Percentiles rank a stretch among this genome's conserved stretches.
Evolutionary conservation across 2,888 invertebrate genomes (phyloP).

Genomic region (Entomobrya proxima): DNA sequence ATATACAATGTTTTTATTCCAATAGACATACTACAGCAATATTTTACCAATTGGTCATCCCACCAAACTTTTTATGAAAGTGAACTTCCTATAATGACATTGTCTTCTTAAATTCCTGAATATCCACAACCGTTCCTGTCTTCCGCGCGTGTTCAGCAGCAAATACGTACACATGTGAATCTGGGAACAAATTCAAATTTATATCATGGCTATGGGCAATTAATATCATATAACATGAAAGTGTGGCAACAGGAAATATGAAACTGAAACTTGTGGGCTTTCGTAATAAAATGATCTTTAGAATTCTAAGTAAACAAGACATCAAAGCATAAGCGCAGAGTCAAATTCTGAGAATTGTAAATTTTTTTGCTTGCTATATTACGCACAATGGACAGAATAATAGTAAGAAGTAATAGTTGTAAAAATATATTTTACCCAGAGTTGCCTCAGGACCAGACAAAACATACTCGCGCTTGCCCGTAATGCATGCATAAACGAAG

Average conservation of each 20-base stretch:
- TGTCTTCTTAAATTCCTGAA: slow-evolving; percentile 70
- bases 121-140: slow-evolving; percentile 68
- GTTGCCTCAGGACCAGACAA: slow-evolving; percentile 73
- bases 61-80: neutral
- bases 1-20: too few species aligned
- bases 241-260: too few species aligned
- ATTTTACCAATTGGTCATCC: too few species aligned
- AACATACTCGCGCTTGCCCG: slow-evolving; percentile 71
- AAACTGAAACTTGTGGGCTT: too few species aligned
- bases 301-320: neutral
- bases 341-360: neutral
- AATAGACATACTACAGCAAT: too few species aligned
- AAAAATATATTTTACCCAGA: slow-evolving; percentile 65
- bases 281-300: too few species aligned
- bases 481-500: slow-evolving; percentile 72
- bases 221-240: too few species aligned
- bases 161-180: slow-evolving; percentile 74
- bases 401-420: neutral
- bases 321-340: neutral
- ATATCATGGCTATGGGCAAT: too few species aligned
- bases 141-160: slow-evolving; percentile 73
- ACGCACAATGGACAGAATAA: neutral
- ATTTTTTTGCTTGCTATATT: neutral
- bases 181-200: too few species aligned
- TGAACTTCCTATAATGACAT: slow-evolving; percentile 36